These are phyloP conservation scores for Zingel zingel DNA, from an alignment of 2,113 vertebrate genomes.

Conservation along the genomic window DNA sequence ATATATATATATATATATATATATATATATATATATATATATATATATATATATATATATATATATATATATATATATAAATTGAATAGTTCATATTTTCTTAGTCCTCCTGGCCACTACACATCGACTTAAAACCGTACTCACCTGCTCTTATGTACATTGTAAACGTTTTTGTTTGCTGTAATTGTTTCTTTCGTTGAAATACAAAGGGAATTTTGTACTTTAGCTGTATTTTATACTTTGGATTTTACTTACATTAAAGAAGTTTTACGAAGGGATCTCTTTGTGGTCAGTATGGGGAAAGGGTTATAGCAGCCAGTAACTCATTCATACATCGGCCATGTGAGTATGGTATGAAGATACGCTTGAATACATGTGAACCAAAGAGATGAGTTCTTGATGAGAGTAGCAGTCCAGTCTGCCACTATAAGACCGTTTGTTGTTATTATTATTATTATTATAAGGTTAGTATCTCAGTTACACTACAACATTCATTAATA, in stretches of 20 bases:
- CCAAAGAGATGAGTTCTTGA: background rate
- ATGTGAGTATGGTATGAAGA: background rate
- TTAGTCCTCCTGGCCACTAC: background rate
- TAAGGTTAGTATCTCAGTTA: background rate
- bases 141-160: background rate
- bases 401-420: background rate
- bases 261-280: background rate
- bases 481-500: too few relatives aligned
- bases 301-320: background rate
- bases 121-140: background rate
- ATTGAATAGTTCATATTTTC: background rate
- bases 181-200: background rate
- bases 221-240: background rate
- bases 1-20: too few relatives aligned
- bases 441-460: background rate
- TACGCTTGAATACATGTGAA: background rate
- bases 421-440: background rate
- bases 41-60: too few relatives aligned
- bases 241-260: background rate
- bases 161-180: background rate
- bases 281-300: background rate
- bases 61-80: too few relatives aligned
- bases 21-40: too few relatives aligned
- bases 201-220: background rate
- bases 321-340: background rate